Percentiles rank a stretch among this genome's conserved stretches.
phyloP scores from a whole-genome alignment of 2,113 vertebrate species.

The Loxodonta africana region DNA sequence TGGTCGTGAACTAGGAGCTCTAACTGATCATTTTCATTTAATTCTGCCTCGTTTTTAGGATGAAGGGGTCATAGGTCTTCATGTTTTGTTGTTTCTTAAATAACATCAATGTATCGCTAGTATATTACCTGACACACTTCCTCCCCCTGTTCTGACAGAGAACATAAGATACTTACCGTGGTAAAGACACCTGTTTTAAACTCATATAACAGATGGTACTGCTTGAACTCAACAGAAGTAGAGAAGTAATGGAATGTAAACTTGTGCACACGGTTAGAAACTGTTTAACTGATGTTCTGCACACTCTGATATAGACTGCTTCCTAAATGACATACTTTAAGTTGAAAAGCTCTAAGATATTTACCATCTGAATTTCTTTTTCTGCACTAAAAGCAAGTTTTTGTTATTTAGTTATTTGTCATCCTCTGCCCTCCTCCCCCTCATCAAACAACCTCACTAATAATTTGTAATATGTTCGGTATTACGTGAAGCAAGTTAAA shows the following conservation, averaged over 20 bases:
- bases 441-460: background rate
- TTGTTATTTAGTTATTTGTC: slow-evolving; percentile 39
- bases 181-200: slow-evolving; percentile 68
- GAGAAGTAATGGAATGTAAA: slow-evolving; percentile 54
- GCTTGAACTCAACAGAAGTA: slow-evolving; percentile 63
- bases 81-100: slow-evolving; percentile 61
- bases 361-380: slow-evolving; percentile 41
- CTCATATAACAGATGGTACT: slow-evolving; percentile 62
- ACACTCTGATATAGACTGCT: background rate
- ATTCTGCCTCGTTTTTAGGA: slow-evolving; percentile 32
- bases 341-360: slow-evolving; percentile 23
- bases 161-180: slow-evolving; percentile 11
- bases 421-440: background rate
- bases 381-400: slow-evolving; percentile 30
- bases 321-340: slow-evolving; percentile 5
- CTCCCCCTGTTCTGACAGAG: background rate
- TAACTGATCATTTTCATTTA: slow-evolving; percentile 52
- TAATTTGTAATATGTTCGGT: slow-evolving; percentile 5
- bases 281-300: slow-evolving; percentile 43
- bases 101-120: slow-evolving; percentile 14
- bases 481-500: slow-evolving; percentile 34
- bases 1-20: slow-evolving; percentile 13
- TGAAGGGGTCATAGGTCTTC: slow-evolving; percentile 15
- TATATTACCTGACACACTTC: slow-evolving; percentile 48
- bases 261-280: background rate